A percentile compares a stretch with the other conserved stretches of the same genome.
Conservation (phyloP, 2,797 vertebrate species). For the Microhierax caerulescens region DNA sequence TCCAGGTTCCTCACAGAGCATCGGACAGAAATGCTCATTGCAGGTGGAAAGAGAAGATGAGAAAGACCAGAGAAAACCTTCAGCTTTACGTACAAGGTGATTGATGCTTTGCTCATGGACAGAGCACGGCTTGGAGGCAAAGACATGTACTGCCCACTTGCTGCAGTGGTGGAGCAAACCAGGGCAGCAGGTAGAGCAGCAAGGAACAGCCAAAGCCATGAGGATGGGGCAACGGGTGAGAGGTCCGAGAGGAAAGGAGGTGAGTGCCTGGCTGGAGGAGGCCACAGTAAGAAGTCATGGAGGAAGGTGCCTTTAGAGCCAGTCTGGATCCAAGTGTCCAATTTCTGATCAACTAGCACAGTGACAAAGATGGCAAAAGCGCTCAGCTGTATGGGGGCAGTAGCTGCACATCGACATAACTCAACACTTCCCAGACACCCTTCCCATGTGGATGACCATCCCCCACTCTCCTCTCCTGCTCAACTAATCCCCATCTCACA, state of each 20-base stretch:
- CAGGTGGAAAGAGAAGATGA: neutral
- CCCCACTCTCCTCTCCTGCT: neutral
- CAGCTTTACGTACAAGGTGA: rapidly evolving
- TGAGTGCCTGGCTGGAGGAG: neutral
- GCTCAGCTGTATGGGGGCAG: neutral
- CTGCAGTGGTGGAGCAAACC: neutral
- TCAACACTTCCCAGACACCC: neutral
- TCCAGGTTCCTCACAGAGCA: neutral
- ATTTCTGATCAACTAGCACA: rapidly evolving
- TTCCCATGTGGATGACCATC: neutral
- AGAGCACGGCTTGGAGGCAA: neutral
- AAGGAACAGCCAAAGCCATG: neutral
- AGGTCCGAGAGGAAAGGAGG: rapidly evolving
- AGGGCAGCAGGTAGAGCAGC: neutral
- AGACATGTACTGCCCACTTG: neutral
- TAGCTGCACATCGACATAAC: neutral
- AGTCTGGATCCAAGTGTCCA: neutral
- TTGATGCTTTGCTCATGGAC: neutral
- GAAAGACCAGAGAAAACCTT: neutral
- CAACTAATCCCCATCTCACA: neutral
- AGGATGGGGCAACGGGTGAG: neutral
- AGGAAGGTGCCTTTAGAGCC: neutral
- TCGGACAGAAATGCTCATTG: neutral
- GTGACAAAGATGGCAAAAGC: neutral
- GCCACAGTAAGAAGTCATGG: neutral